Percentiles rank a stretch among this genome's conserved stretches.
These are phyloP conservation scores for Sus scrofa DNA, from an alignment of 2,113 vertebrate genomes.

Conservation along the genomic window DNA sequence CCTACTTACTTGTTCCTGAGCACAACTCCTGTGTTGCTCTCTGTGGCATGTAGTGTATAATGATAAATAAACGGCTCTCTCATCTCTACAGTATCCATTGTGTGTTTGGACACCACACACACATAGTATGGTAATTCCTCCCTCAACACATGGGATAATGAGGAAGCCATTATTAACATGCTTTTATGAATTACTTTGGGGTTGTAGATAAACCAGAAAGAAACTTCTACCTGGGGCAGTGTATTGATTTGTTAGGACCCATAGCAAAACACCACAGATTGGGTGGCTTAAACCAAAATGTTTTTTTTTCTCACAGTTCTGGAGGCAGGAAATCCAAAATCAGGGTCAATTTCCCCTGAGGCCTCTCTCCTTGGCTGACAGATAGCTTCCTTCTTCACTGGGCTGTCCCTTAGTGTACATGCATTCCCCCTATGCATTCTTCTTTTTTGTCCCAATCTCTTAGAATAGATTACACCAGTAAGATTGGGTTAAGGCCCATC, in stretches of 20 bases:
- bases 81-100: not conserved
- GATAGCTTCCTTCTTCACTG: not conserved
- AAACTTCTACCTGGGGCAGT: not conserved
- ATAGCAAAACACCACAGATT: not conserved
- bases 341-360: not conserved
- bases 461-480: not conserved
- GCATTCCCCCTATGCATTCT: not conserved
- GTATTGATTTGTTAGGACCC: not conserved
- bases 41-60: not conserved
- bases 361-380: not conserved
- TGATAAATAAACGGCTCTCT: not conserved
- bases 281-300: not conserved
- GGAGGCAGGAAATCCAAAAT: not conserved
- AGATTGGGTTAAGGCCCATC: not conserved
- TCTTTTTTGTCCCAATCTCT: not conserved
- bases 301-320: not conserved
- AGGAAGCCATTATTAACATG: not conserved
- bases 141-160: not conserved
- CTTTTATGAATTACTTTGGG: not conserved
- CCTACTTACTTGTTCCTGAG: not conserved
- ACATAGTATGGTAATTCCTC: not conserved
- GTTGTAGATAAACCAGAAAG: not conserved
- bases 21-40: not conserved
- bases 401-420: not conserved
- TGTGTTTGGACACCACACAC: not conserved